These are phyloP conservation scores for Nymphalis polychloros DNA, from an alignment of 2,888 invertebrate genomes.

Conservation along the genomic window DNA sequence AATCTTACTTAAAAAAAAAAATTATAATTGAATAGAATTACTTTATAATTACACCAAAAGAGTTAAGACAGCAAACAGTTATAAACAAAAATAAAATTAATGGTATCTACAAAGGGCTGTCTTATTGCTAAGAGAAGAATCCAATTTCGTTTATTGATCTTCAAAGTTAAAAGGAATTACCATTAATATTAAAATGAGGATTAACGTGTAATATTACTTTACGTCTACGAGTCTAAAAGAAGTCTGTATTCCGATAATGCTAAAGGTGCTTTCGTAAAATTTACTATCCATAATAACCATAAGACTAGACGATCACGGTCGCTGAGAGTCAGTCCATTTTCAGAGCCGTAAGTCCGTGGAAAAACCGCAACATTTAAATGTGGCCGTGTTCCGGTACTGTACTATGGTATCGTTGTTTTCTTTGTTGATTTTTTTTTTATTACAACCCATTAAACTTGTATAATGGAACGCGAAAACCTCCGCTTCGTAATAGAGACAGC, in stretches of 20 bases:
- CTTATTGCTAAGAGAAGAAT: too few relatives aligned
- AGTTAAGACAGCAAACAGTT: too few relatives aligned
- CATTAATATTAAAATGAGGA: too few relatives aligned
- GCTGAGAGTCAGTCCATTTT: constrained; percentile 31
- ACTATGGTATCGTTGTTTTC: constrained; percentile 33
- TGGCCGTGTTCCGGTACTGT: constrained; percentile 34
- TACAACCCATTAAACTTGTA: constrained; percentile 30
- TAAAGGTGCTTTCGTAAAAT: constrained; percentile 17
- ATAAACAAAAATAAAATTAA: too few relatives aligned
- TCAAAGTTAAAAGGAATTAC: too few relatives aligned
- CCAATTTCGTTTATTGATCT: too few relatives aligned
- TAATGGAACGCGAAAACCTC: constrained; percentile 26
- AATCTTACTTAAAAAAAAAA: too few relatives aligned
- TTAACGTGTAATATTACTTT: not conserved
- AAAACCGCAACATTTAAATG: constrained; percentile 40
- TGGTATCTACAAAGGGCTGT: too few relatives aligned
- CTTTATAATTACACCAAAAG: too few relatives aligned
- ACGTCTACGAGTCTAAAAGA: constrained; percentile 1
- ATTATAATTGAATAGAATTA: too few relatives aligned
- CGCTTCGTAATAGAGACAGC: constrained; percentile 4
- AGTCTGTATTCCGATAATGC: constrained; percentile 7
- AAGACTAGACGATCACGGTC: constrained; percentile 32
- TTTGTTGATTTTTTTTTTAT: constrained; percentile 39
- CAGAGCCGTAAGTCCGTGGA: constrained; percentile 33
- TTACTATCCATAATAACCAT: constrained; percentile 33